Conservation (phyloP, 1,140 invertebrate species). For the Megathymus violae region DNA sequence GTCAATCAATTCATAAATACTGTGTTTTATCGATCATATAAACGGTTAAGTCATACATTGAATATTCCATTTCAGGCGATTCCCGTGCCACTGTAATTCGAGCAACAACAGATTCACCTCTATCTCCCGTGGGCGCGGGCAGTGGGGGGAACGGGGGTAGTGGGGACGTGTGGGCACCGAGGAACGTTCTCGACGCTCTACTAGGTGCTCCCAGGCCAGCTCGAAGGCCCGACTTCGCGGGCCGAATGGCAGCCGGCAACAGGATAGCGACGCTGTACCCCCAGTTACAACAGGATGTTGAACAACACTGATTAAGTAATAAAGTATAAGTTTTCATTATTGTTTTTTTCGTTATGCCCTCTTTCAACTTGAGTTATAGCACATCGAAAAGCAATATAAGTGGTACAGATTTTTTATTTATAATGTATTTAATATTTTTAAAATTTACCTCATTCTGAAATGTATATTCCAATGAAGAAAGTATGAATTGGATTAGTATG, state of each 20-base stretch:
- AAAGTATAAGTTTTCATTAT: constrained; percentile 9
- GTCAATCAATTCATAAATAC: too few species aligned
- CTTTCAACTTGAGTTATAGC: too few species aligned
- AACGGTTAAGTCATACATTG: too few species aligned
- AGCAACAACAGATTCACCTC: constrained; percentile 92
- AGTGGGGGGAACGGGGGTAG: constrained; percentile 58
- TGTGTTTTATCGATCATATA: too few species aligned
- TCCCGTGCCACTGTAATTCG: constrained; percentile 88
- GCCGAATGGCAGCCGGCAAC: constrained; percentile 87
- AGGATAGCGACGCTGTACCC: constrained; percentile 91
- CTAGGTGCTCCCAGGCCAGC: constrained; percentile 84
- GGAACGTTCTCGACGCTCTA: constrained; percentile 88
- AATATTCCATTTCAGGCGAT: constrained; percentile 60
- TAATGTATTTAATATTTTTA: too few species aligned
- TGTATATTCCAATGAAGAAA: too few species aligned
- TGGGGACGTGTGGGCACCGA: constrained; percentile 75
- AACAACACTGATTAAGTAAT: constrained; percentile 54
- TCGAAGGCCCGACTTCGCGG: constrained; percentile 90
- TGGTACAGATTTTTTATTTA: too few species aligned
- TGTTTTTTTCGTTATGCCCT: too few species aligned
- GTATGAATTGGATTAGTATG: too few species aligned
- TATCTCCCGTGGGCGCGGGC: constrained; percentile 87
- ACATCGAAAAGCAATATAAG: too few species aligned
- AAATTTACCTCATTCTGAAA: too few species aligned
- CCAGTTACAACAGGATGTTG: constrained; percentile 83